Conservation (phyloP, 2,888 invertebrate species). For the Choreutis nemorana region DNA sequence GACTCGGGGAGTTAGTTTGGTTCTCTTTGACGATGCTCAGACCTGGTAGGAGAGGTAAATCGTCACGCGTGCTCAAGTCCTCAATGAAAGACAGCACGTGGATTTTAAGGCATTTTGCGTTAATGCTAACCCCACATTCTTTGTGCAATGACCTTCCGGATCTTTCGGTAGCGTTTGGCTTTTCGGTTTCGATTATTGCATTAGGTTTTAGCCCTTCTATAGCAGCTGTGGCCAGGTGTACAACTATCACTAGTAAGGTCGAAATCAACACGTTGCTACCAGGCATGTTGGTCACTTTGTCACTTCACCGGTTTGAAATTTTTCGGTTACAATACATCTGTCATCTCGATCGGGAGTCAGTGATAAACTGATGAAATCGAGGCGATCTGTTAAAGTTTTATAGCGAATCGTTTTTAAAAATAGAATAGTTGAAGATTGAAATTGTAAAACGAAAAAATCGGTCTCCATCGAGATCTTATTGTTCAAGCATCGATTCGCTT, state of each 20-base stretch:
- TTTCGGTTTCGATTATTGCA: constrained; percentile 16
- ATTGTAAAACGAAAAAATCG: constrained; percentile 22
- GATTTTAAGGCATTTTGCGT: constrained; percentile 79
- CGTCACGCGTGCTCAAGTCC: constrained; percentile 73
- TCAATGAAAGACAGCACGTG: constrained; percentile 81
- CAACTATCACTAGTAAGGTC: constrained; percentile 25
- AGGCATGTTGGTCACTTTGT: constrained; percentile 32
- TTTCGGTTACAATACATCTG: constrained; percentile 9
- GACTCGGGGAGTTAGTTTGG: constrained; percentile 45
- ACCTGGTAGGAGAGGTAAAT: constrained; percentile 76
- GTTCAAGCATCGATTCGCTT: too few species aligned
- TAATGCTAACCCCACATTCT: constrained; percentile 51
- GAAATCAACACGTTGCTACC: constrained; percentile 24
- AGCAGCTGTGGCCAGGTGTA: constrained; percentile 22
- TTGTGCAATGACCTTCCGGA: constrained; percentile 43
- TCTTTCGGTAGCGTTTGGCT: constrained; percentile 22
- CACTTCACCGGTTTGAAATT: constrained; percentile 19
- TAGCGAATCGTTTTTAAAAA: constrained; percentile 35
- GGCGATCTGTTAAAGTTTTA: constrained; percentile 42
- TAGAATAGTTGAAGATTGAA: constrained; percentile 20
- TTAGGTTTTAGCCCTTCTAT: constrained; percentile 38
- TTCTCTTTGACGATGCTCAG: constrained; percentile 78
- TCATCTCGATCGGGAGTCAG: constrained; percentile 34
- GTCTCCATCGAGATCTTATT: constrained; percentile 27
- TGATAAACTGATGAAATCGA: constrained; percentile 32